Evolutionary conservation across 2,113 vertebrate genomes (phyloP).

Genomic region (Psilopsiagon aymara): DNA sequence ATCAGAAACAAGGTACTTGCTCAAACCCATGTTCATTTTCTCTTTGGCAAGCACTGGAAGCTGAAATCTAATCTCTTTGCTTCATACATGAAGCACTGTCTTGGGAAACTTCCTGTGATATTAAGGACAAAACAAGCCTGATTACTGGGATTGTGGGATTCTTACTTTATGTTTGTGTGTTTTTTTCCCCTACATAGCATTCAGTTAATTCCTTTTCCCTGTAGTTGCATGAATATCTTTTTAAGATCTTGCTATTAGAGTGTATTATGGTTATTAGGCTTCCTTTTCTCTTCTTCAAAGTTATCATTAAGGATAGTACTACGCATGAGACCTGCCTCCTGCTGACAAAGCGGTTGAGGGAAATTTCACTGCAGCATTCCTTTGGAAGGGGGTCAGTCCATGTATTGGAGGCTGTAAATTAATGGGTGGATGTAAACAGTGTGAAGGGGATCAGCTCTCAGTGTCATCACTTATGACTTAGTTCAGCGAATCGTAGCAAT

Average conservation of each 20-base stretch:
- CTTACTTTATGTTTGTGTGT: neutral
- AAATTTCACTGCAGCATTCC: no score
- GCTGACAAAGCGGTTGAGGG: neutral
- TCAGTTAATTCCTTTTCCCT: neutral
- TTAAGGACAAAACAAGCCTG: neutral
- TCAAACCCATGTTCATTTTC: neutral
- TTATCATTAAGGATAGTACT: no score
- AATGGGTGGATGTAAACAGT: neutral
- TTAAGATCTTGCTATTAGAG: neutral
- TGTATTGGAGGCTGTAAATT: accelerated
- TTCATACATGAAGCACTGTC: neutral
- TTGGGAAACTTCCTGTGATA: neutral
- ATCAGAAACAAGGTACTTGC: neutral
- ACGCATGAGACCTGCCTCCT: neutral
- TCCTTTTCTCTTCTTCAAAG: neutral
- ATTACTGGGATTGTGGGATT: neutral
- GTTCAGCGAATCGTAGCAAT: neutral
- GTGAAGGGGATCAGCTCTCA: neutral
- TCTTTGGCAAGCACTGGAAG: neutral
- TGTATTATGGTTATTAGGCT: neutral
- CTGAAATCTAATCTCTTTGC: neutral
- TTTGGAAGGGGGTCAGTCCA: neutral
- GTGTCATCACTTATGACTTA: neutral
- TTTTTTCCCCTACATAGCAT: neutral
- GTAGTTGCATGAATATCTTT: neutral